Base-by-base conservation (phyloP, 2,797 vertebrate genomes). In the Phylloscopus collybita region DNA sequence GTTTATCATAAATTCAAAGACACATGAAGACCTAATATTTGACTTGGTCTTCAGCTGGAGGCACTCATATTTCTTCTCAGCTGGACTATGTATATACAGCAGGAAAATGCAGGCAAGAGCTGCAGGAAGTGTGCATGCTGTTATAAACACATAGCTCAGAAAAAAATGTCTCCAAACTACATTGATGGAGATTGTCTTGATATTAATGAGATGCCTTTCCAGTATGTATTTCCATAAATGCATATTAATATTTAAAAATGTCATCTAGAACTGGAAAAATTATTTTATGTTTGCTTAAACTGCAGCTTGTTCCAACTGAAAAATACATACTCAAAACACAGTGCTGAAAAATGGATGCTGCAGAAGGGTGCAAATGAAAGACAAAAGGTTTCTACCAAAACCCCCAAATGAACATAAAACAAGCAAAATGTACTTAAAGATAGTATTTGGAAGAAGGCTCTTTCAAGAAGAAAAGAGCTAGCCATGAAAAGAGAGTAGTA, bases 381-480 rank as follows among this genome's bases (percentile, higher is more conserved):
- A 59, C 19, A 74, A 69, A 87, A 47, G 1, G 1, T 59, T 75
- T 53, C 42, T 54, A 9, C 9, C 40, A 40, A 76, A 75, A 88
- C 20, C 3, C 0, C 0, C 4, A n/a, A 71, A 62, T 12, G 27
- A 60, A n/a, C 2, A 67, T 13, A 21, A 51, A 45, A 3, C 9
- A 56, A 40, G 1, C 4, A 50, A 90, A 66, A 34, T 56, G 2
- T 53, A 8, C 15, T 51, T 74, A 36, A 72, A 65, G 3, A 20
- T 10, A 38, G 11, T 10, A 65, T 44, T 82, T 83, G 25, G 16
- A 90, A 74, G 36, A 22, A 70, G 5, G 3, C 6, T 34, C 16
- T 73, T 90, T 90, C 32, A 81, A 61, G 53, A 89, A 34, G 11
- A 60, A n/a, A 71, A 72, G 19, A 62, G 7, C 4, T 54, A 71